A percentile compares a stretch with the other conserved stretches of the same genome.
These are phyloP conservation scores for Euschistus heros DNA, from an alignment of 1,140 invertebrate genomes.

Conservation along the genomic window DNA sequence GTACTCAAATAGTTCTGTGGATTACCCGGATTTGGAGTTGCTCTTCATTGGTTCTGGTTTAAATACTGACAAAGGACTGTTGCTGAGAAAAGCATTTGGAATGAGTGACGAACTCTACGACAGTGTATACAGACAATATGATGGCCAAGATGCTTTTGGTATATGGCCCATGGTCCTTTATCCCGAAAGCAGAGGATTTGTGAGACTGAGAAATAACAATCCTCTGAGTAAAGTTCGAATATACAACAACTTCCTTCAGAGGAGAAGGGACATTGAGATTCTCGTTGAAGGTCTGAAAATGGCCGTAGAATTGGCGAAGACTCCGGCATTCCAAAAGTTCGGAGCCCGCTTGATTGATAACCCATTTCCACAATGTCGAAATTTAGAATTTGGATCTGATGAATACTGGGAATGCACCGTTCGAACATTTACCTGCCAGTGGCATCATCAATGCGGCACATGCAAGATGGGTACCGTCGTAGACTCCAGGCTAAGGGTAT, in stretches of 20 bases:
- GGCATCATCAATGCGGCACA: conserved; percentile 49
- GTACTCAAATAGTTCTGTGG: conserved; percentile 35
- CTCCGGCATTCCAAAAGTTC: conserved; percentile 48
- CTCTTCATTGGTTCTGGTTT: conserved; percentile 60
- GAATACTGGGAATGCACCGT: conserved; percentile 66
- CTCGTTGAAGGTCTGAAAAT: conserved; percentile 54
- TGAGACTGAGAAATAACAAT: conserved; percentile 55
- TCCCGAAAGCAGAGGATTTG: conserved; percentile 58
- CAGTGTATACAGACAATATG: conserved; percentile 32
- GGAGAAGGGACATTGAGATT: conserved; percentile 52
- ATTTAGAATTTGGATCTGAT: conserved; percentile 44
- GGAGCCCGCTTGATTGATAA: conserved; percentile 43
- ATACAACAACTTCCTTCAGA: conserved; percentile 59
- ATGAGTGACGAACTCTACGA: conserved; percentile 47
- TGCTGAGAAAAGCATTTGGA: conserved; percentile 43
- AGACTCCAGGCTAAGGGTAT: conserved; percentile 52
- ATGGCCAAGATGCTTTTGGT: conserved; percentile 48
- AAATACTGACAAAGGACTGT: conserved; percentile 56
- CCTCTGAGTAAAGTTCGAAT: conserved; percentile 61
- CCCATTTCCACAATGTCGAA: conserved; percentile 47
- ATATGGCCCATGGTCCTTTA: conserved; percentile 59
- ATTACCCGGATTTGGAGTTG: conserved; percentile 64
- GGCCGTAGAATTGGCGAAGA: conserved; percentile 45
- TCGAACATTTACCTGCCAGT: conserved; percentile 45
- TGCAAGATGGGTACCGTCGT: conserved; percentile 53